Base-by-base conservation (phyloP, 2,113 vertebrate species). In the Bubo blakistoni region DNA sequence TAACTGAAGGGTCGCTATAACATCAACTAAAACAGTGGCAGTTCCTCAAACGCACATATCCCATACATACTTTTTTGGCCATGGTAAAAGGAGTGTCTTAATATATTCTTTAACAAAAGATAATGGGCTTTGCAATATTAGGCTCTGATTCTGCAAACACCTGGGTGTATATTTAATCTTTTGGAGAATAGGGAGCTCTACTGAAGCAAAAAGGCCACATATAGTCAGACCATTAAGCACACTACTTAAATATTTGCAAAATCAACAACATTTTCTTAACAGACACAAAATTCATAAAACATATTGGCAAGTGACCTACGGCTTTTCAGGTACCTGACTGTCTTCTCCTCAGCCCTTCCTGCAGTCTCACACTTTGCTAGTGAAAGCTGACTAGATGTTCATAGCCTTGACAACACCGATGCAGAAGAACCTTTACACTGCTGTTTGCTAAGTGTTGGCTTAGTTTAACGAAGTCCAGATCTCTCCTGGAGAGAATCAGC, bases 61-160 rank as follows among this genome's bases (percentile, higher is more conserved):
- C 79, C 97, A 95, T 94, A 98, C 97, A 96, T 97, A 98, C 98
- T 97, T 98, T 98, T 99, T 99, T 99, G 99, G 99, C 99, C 97
- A 98, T 95, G 92, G 92, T 96, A 96, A 97, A 81, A 98, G 97
- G 95, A 97, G 98, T 93, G 97, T 94, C 96, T 98, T 95, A 97
- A 91, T 46, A 90, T 46, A 92, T 11, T 42, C 66, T 81, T 93
- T 89, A 96, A 88, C 15, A 32, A 54, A 96, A 95, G 95, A 79
- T 81, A 96, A 97, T 11, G 42, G 88, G 80, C 91, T 95, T 92
- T 93, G 97, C 79, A 97, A 51, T 94, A 92, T 95, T 83, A 94
- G 94, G 83, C 52, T 73, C 84, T 52, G 69, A 65, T 88, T 81
- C 81, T 86, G 78, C 91, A 29, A 81, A 70, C 83, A 55, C 42